A percentile compares a stretch with the other conserved stretches of the same genome.
Conservation (phyloP, 2,888 invertebrate species). For the Sicus ferrugineus region DNA sequence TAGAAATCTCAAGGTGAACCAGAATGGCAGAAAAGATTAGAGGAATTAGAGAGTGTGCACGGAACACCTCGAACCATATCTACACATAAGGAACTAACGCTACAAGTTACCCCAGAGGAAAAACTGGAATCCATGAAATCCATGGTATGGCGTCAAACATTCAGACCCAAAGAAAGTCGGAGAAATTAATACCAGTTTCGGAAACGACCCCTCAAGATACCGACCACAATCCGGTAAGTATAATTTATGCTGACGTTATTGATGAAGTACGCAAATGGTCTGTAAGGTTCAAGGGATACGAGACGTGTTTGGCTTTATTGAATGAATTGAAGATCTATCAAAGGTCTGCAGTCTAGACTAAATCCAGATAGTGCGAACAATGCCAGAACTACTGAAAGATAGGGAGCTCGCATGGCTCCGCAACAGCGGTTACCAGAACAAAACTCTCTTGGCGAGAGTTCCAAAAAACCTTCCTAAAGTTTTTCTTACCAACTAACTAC, state of each 20-base stretch:
- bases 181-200: neutral
- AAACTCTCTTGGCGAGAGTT: neutral
- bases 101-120: neutral
- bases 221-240: neutral
- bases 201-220: neutral
- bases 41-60: neutral
- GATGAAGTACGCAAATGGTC: neutral
- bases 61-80: neutral
- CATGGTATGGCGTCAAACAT: neutral
- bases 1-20: neutral
- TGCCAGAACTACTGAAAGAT: conserved; percentile 19
- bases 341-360: neutral
- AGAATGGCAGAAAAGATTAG: neutral
- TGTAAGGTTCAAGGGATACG: neutral
- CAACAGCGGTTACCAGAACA: neutral
- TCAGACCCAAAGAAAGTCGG: neutral
- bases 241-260: neutral
- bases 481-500: neutral
- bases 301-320: neutral
- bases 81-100: neutral
- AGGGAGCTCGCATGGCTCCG: neutral
- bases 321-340: neutral
- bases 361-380: neutral
- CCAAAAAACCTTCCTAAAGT: neutral
- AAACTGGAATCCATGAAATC: neutral